phyloP scores from a whole-genome alignment of 2,888 invertebrate genomes.

The Folsomia manolachei region DNA sequence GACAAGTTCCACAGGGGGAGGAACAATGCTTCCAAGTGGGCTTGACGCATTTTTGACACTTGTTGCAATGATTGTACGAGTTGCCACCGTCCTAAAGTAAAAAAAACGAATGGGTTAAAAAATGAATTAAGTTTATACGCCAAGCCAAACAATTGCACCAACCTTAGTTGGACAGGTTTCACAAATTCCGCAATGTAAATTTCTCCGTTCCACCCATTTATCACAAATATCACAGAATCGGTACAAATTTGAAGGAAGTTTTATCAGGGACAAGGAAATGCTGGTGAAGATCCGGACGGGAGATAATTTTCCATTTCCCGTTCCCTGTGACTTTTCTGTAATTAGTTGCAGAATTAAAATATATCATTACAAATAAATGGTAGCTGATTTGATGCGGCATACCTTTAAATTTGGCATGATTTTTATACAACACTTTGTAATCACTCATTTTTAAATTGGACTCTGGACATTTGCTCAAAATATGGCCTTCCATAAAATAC shows the following conservation, averaged over 20 bases:
- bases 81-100: conserved; percentile 34
- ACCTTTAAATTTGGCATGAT: conserved; percentile 35
- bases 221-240: conserved; percentile 29
- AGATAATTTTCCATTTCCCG: conserved; percentile 23
- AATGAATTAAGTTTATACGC: background rate
- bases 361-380: background rate
- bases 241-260: conserved; percentile 21
- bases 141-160: background rate
- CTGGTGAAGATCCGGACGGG: conserved; percentile 36
- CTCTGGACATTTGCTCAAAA: conserved; percentile 28
- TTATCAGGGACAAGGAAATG: conserved; percentile 20
- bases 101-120: background rate
- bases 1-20: conserved; percentile 21
- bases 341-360: conserved; percentile 4
- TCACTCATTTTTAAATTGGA: conserved; percentile 29
- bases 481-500: conserved; percentile 39
- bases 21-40: conserved; percentile 37
- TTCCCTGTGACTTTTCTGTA: background rate
- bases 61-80: conserved; percentile 27
- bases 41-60: conserved; percentile 35
- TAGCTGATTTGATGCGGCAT: background rate
- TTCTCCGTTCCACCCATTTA: conserved; percentile 31
- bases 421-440: conserved; percentile 33
- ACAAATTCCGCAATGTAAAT: conserved; percentile 32
- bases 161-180: conserved; percentile 33